phyloP scores from a whole-genome alignment of 2,888 invertebrate species.

The Sepiola atlantica region DNA sequence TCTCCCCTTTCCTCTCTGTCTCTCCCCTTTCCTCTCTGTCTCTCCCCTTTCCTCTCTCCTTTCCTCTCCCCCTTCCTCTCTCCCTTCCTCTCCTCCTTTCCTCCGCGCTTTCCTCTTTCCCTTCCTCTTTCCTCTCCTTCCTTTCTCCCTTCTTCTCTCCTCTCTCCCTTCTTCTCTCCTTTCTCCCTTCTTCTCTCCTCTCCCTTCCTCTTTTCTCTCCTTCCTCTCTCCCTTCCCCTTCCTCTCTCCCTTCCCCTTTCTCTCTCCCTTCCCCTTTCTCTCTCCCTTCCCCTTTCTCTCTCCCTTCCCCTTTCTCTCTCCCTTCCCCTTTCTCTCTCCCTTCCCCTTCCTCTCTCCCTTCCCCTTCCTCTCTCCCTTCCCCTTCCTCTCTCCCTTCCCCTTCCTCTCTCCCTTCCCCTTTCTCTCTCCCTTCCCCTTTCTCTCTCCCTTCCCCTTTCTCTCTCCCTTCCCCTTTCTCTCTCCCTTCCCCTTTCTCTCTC shows the following conservation, averaged over 20 bases:
- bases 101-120: background rate
- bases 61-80: background rate
- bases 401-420: background rate
- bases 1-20: background rate
- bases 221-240: constrained; percentile 8
- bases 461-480: background rate
- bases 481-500: background rate
- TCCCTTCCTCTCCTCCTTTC: constrained; percentile 39
- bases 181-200: background rate
- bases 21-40: background rate
- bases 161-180: background rate
- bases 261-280: constrained; percentile 15
- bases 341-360: background rate
- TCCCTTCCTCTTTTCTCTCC: background rate
- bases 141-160: background rate
- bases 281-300: constrained; percentile 13
- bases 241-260: background rate
- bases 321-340: background rate
- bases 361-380: background rate
- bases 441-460: background rate
- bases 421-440: background rate
- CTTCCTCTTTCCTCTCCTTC: background rate
- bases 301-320: constrained; percentile 37
- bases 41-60: background rate
- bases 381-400: background rate